Base-by-base conservation (phyloP, 2,113 vertebrate genomes). In the Lepisosteus osseus region DNA sequence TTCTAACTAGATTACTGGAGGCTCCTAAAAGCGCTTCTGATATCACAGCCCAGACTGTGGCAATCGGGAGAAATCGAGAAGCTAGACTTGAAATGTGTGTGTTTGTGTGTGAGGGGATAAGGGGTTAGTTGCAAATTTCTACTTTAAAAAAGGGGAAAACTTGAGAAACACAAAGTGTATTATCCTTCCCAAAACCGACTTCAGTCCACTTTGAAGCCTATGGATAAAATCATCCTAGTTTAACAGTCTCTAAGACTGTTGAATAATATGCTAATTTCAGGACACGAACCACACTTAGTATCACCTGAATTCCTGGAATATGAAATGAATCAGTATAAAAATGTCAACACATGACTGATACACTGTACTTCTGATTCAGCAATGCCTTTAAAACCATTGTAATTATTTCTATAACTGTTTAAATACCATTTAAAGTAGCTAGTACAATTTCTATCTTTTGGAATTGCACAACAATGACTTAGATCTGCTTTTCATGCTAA, bases 141-240 rank as follows among this genome's bases (percentile, higher is more conserved):
- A 6, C 85, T 88, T 89, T 84, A 86, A 74, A 74, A 86, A 89
- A 82, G 77, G 71, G 83, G 79, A 79, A 83, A 83, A 85, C 84
- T 78, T 80, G 88, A 82, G 83, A 82, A 84, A 78, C 77, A 79
- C 42, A 72, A 80, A 69, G 74, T 74, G 80, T 78, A 84, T 87
- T 83, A 82, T 82, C 82, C 67, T 73, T 80, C 74, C 77, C 76
- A 72, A 78, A 29, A 29, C 29, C 29, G 29, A 29, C 29, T 29
- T 2, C 29, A 29, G 29, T 29, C 29, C 29, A 29, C 29, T 29
- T 29, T 29, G 29, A 29, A 29, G 29, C 29, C 29, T 29, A 29
- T 29, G 29, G 29, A 29, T 29, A 29, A 29, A 29, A 29, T 29
- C 29, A 29, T 29, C 29, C 29, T 1, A 29, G 29, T 29, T 29